phyloP scores from a whole-genome alignment of 2,113 vertebrate species.

The Lagenorhynchus albirostris region DNA sequence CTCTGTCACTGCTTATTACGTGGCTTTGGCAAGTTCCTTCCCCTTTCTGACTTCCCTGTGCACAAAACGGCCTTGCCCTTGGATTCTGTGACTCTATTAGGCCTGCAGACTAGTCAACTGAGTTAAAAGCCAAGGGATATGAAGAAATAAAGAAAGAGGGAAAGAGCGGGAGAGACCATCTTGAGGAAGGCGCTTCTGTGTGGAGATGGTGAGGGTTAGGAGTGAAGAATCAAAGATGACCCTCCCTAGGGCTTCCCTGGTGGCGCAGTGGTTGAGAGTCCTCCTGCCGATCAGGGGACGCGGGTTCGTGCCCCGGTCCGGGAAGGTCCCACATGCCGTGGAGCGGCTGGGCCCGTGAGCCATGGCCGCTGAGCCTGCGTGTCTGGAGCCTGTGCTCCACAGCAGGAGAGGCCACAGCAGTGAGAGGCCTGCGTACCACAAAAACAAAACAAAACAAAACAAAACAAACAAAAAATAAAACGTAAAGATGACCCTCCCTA shows the following conservation, averaged over 20 bases:
- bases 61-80: neutral
- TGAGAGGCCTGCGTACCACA: too few relatives aligned
- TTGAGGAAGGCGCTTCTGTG: neutral
- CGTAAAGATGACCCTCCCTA: neutral
- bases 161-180: neutral
- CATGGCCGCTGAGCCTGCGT: too few relatives aligned
- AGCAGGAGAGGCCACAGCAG: too few relatives aligned
- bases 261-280: too few relatives aligned
- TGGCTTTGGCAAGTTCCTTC: neutral
- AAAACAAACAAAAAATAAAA: too few relatives aligned
- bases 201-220: too few relatives aligned
- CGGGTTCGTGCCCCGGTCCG: too few relatives aligned
- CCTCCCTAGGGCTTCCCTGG: neutral
- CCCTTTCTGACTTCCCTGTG: neutral
- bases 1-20: neutral
- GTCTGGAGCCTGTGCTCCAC: fast-evolving
- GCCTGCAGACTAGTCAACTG: neutral
- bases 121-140: neutral
- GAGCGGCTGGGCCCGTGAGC: too few relatives aligned
- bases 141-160: too few relatives aligned
- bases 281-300: too few relatives aligned
- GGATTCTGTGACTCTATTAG: neutral
- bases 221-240: neutral
- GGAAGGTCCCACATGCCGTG: too few relatives aligned
- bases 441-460: too few relatives aligned